Evolutionary conservation across 1,140 invertebrate species (phyloP), one percentile per base, ranked within the genome.

Genomic region (Micrasema minimum): DNA sequence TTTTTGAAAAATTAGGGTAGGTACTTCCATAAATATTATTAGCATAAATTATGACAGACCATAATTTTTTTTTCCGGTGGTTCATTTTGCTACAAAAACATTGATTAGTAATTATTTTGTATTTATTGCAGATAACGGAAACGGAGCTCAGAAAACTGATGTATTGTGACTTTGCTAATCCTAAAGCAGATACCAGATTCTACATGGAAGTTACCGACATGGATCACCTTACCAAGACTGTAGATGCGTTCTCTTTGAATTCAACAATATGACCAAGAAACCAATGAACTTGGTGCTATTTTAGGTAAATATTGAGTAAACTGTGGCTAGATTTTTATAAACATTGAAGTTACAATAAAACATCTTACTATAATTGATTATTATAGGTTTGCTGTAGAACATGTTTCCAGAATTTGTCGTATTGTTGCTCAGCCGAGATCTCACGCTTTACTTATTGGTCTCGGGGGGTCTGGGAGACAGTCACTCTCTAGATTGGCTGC

Each of bases 221-320:
- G 72, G 92, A 95, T 69, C 87, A 90, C 62, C 84, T 99, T 45
- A 89, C 90, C 72, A 85, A 87, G 0, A 93, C 96, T n/a, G 94
- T 96, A 0, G 96, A 98, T 78, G 90, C 90, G 0, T 97, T 95
- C 84, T 85, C 99, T 90, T 91, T 1, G 96, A 99, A 79, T 98
- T 92, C 77, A 98, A 99, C 80, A 94, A 96, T 69, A 95, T 98
- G 91, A 95, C 93, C 18, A 98, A 97, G 80, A 98, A 98, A 78
- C 96, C 96, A 0, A 98, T 99, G 96, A 95, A 96, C 85, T 85
- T 99, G 48, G 96, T 98, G 2, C 83, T 99, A 22, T 99, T 98
- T n/a, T 80, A 92, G 91, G 93, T 92, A 81, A 31, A 18, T n/a
- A n/a, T n/a, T 14, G n/a, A 46, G n/a, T 46, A 46, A 46, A 46